Evolutionary conservation across 2,797 vertebrate genomes (phyloP), one percentile per base, ranked within the genome.

Genomic region (Gephyroberyx darwinii): DNA sequence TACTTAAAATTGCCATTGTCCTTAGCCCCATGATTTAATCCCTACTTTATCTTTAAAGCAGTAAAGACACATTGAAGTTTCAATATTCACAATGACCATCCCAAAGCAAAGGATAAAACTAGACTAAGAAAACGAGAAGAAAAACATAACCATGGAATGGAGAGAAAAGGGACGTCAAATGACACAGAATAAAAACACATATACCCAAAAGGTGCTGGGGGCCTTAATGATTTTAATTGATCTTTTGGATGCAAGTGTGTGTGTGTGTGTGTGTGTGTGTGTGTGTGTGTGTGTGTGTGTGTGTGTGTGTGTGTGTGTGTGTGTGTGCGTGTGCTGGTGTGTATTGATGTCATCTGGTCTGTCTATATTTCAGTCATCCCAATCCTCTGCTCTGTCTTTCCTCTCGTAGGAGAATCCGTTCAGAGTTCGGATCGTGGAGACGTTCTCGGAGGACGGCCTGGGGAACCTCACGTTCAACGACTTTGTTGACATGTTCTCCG

Each of bases 401-500:
- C 26, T n/a, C 69, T 64, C 64, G n/a, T 89, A 98, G 97, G 97
- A 99, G 86, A 99, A 98, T 75, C 97, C 97, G 12, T 99, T 99
- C 91, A 94, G 94, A 84, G 94, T 96, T 61, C 91, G 96, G 56
- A 98, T 98, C 0, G 96, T 98, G 88, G 93, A 94, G 71, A 91
- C 96, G 1, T 99, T 98, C 76, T 97, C 97, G 0, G 96, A 99
- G 87, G 96, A 97, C 16, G 95, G 95, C 0, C 92, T 94, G 12
- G 97, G 97, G 5, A 97, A 95, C 90, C 95, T 96, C 69, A 98
- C 93, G 89, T 99, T 99, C 92, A 98, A 97, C 2, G 96, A 99
- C 85, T 99, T 99, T 37, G 96, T 98, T 9, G 97, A 99, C 88
- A 96, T 99, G 97, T 99, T 98, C 69, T 99, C 97, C 0, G 97